Percentiles rank a stretch among this genome's conserved stretches.
Conservation (phyloP, 2,113 vertebrate species). For the Pristiophorus japonicus region DNA sequence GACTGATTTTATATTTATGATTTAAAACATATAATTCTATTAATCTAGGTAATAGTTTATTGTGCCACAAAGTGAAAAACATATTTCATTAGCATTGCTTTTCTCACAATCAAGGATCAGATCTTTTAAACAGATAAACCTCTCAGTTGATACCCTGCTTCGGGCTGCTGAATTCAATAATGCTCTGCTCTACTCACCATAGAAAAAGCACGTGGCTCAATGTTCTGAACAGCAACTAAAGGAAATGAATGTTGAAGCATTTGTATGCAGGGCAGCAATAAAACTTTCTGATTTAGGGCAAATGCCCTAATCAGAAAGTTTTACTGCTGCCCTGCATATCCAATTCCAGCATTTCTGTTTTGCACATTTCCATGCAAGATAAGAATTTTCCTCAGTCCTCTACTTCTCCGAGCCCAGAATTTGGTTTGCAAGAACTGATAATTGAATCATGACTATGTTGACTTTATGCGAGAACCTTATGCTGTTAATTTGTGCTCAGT, state of each 20-base stretch:
- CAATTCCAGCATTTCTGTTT: neutral
- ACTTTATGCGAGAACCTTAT: no score
- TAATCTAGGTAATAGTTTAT: neutral
- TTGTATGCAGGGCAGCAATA: no score
- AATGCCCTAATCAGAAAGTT: neutral
- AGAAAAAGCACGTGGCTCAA: neutral
- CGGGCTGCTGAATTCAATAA: neutral
- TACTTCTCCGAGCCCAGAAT: no score
- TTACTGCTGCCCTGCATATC: neutral
- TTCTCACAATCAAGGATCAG: neutral
- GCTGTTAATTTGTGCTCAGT: no score
- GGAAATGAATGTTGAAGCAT: no score
- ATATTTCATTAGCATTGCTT: neutral
- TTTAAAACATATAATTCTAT: neutral
- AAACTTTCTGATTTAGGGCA: no score
- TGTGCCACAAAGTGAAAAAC: neutral
- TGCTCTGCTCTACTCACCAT: neutral
- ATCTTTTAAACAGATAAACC: neutral
- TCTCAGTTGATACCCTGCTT: neutral
- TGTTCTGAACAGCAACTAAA: neutral
- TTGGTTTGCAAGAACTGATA: no score
- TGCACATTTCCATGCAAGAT: neutral
- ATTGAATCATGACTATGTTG: no score
- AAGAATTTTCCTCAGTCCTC: no score
- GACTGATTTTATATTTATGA: neutral